These are phyloP conservation scores for Siniperca knerii DNA, from an alignment of 2,113 vertebrate genomes.

Conservation along the genomic window DNA sequence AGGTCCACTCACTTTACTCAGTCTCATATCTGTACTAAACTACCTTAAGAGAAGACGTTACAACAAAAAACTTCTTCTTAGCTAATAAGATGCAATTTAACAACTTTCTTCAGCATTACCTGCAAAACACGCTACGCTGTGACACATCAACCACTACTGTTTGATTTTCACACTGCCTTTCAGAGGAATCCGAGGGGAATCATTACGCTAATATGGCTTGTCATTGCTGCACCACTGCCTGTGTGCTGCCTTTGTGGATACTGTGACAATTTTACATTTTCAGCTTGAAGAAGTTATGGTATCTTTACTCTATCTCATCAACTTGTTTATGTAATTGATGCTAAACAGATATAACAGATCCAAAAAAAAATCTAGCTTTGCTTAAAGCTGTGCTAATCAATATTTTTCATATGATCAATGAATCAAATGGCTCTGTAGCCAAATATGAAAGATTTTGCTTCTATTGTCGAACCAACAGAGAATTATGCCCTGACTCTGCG, in stretches of 20 bases:
- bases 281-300: not conserved
- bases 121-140: not conserved
- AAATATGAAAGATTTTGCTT: not conserved
- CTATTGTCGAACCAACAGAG: not conserved
- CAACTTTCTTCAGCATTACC: conserved; percentile 6
- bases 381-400: not conserved
- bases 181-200: not conserved
- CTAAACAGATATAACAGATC: not conserved
- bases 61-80: not conserved
- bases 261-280: not conserved
- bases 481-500: not conserved
- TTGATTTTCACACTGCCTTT: conserved; percentile 1
- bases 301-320: not conserved
- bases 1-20: not conserved
- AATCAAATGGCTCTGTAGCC: not conserved
- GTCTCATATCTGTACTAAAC: not conserved
- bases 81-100: not conserved
- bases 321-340: not conserved
- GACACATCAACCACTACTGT: not conserved
- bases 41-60: not conserved
- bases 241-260: not conserved
- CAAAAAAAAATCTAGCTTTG: too few species aligned
- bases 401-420: not conserved
- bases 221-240: not conserved
- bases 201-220: not conserved